phyloP scores from a whole-genome alignment of 1,140 invertebrate genomes.

The Listronotus oregonensis region DNA sequence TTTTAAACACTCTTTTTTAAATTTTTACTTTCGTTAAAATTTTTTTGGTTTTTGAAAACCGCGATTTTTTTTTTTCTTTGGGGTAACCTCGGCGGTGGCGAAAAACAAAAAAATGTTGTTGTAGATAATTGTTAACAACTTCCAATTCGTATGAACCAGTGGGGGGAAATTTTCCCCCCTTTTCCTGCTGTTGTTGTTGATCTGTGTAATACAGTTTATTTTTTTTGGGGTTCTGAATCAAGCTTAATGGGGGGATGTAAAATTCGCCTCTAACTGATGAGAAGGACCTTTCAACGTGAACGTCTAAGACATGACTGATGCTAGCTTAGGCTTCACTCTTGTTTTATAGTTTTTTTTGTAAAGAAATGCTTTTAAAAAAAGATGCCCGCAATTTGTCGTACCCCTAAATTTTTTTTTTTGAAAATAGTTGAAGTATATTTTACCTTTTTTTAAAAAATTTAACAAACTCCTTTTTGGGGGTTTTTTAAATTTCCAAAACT shows the following conservation, averaged over 20 bases:
- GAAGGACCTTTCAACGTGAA: too few relatives aligned
- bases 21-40: slow-evolving; percentile 36
- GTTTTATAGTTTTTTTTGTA: too few relatives aligned
- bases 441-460: slow-evolving; percentile 26
- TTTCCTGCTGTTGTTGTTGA: not conserved
- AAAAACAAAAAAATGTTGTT: slow-evolving; percentile 11
- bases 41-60: slow-evolving; percentile 35
- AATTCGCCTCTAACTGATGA: too few relatives aligned
- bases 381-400: too few relatives aligned
- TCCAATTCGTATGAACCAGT: slow-evolving; percentile 34
- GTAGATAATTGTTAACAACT: slow-evolving; percentile 1
- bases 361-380: too few relatives aligned
- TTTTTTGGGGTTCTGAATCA: not conserved
- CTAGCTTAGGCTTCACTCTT: too few relatives aligned
- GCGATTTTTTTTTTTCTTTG: not conserved
- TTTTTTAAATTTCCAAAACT: slow-evolving; percentile 36
- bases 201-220: too few relatives aligned
- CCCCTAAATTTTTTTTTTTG: too few relatives aligned
- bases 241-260: too few relatives aligned
- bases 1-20: slow-evolving; percentile 6
- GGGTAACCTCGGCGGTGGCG: too few relatives aligned
- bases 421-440: slow-evolving; percentile 31
- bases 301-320: too few relatives aligned
- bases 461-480: slow-evolving; percentile 26
- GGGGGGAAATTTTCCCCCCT: slow-evolving; percentile 29